These are phyloP conservation scores for Dioctria rufipes DNA, from an alignment of 2,888 invertebrate species.

Conservation along the genomic window DNA sequence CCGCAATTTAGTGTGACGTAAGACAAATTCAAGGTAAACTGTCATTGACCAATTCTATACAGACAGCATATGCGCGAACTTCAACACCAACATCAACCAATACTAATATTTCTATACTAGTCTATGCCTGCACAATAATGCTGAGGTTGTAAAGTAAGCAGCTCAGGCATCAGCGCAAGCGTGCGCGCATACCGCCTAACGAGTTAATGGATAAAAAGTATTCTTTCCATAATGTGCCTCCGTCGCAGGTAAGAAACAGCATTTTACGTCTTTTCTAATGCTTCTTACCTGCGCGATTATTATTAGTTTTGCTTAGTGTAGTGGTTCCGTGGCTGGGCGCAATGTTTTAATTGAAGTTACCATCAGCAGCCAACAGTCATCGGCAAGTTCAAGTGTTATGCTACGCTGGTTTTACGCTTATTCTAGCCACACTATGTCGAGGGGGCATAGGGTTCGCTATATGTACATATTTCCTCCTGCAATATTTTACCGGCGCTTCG, in stretches of 20 bases:
- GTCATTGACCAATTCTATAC: constrained; percentile 53
- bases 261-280: constrained; percentile 39
- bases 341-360: too few species aligned
- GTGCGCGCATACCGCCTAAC: not conserved
- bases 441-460: not conserved
- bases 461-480: constrained; percentile 2
- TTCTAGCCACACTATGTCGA: not conserved
- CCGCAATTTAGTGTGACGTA: constrained; percentile 39
- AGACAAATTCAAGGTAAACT: constrained; percentile 57
- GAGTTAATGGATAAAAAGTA: constrained; percentile 3
- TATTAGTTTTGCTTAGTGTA: constrained; percentile 4
- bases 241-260: constrained; percentile 6
- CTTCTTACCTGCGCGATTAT: not conserved
- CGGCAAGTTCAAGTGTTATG: constrained; percentile 18
- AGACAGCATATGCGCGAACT: not conserved
- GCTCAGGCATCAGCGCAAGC: too few species aligned
- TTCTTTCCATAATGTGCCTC: not conserved
- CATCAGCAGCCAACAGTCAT: not conserved
- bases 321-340: not conserved
- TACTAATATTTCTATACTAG: too few species aligned
- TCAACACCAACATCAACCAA: constrained; percentile 11
- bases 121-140: not conserved
- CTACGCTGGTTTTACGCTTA: constrained; percentile 33
- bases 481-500: not conserved
- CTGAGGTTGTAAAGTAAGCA: constrained; percentile 5